Base-by-base conservation (phyloP, 2,888 invertebrate genomes). In the Stenchaetothrips biformis region DNA sequence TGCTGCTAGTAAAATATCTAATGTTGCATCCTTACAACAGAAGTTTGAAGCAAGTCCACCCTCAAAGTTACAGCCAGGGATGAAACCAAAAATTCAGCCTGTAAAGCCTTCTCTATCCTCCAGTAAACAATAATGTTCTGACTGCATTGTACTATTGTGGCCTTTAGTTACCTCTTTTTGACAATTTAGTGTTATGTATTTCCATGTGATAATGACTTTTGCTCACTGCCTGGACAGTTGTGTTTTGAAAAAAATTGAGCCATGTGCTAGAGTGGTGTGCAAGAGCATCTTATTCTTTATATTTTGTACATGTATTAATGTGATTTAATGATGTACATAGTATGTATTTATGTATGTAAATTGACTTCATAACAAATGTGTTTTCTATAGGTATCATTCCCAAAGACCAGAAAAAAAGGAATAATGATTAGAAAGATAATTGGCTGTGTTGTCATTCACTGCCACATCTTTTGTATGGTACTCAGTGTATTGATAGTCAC, bases 1-100 rank as follows among this genome's bases (percentile, higher is more conserved):
- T 81, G 87, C 89, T 48, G 88, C 91, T 7, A 86, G 86, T 78
- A 87, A 88, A 83, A 91, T 91, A 85, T 93, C 93, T 27, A 93
- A 91, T 85, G 93, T 94, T 80, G 94, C 94, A 49, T 92, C 92
- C 81, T 87, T 94, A 83, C 94, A 94, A 84, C 93, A 93, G 84
- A 94, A 93, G 86, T 94, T 94, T 85, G 94, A 94, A 87, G 91
- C 89, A 84, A 87, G 87, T 79, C 25, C 67, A 18, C 6, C 59
- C 21, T 11, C 67, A 7, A 74, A 74, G 11, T 21, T 11, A 74
- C 67, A 21, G 8, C 67, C 67, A n/a, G 8, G 21, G 25, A 1
- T 74, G 25, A 74, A 74, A 74, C 67, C 67, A 25, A 74, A 25
- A 25, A 25, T 74, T 8, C 67, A 21, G 25, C 25, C n/a, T 25